Percentiles rank a stretch among this genome's conserved stretches.
These are phyloP conservation scores for Papilio polytes DNA, from an alignment of 1,140 invertebrate species.

Conservation along the genomic window DNA sequence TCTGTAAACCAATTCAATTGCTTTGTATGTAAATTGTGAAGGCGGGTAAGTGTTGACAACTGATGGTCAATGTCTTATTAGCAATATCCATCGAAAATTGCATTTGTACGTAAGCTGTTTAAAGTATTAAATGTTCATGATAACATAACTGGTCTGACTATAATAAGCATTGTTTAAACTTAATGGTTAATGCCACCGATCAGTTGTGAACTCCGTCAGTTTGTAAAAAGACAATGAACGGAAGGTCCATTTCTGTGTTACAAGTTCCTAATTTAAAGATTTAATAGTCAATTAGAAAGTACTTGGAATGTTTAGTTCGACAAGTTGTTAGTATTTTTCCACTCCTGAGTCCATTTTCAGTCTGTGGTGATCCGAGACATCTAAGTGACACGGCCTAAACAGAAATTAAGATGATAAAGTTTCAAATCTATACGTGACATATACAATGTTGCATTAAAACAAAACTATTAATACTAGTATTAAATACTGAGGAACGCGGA, in stretches of 20 bases:
- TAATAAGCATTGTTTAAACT: not conserved
- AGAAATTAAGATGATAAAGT: not conserved
- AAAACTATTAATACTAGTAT: conserved; percentile 1
- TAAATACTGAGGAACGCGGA: conserved; percentile 27
- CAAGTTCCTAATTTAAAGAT: too few relatives aligned
- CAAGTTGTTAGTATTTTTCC: too few relatives aligned
- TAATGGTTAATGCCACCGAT: not conserved
- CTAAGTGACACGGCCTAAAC: not conserved
- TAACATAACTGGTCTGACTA: not conserved
- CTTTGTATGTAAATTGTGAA: conserved; percentile 36
- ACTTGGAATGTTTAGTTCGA: too few relatives aligned
- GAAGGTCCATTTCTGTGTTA: too few relatives aligned
- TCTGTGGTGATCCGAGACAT: too few relatives aligned
- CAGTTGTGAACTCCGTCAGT: not conserved
- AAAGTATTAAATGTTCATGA: not conserved
- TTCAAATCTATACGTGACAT: not conserved
- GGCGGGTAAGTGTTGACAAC: conserved; percentile 24
- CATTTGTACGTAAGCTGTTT: conserved; percentile 18
- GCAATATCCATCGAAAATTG: conserved; percentile 15
- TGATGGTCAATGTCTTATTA: conserved; percentile 38
- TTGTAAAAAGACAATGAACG: not conserved
- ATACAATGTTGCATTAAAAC: not conserved
- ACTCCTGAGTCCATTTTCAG: too few relatives aligned
- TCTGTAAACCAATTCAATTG: not conserved
- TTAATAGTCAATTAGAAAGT: too few relatives aligned